A percentile compares a stretch with the other conserved stretches of the same genome.
Evolutionary conservation across 37 sponge, comb jelly and placozoan genomes (phyloP).

Genomic region (Beroe forskalii): DNA sequence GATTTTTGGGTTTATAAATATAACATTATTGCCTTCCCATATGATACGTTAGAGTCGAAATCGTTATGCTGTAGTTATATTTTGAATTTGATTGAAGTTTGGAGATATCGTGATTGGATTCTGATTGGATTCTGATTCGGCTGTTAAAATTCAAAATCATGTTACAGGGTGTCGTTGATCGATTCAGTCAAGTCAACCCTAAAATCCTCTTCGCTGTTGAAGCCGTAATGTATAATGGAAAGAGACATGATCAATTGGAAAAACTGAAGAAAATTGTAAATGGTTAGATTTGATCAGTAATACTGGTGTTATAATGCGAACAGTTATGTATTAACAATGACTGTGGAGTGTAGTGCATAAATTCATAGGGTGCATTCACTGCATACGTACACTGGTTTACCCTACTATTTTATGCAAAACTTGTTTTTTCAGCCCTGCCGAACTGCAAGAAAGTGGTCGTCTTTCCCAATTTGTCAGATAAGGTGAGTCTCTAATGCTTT

Average conservation of each 20-base stretch:
- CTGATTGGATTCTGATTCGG: neutral
- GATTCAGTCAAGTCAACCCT: slow-evolving; percentile 91
- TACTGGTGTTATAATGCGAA: neutral
- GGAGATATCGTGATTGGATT: neutral
- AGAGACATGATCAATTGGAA: slow-evolving; percentile 76
- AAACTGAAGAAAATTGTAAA: slow-evolving; percentile 85
- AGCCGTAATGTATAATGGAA: slow-evolving; percentile 91
- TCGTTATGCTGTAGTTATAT: neutral
- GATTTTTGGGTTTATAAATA: neutral
- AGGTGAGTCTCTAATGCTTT: neutral
- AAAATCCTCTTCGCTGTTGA: slow-evolving; percentile 98
- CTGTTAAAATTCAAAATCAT: too few relatives aligned
- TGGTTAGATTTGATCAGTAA: slow-evolving; percentile 65
- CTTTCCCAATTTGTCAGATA: slow-evolving; percentile 17
- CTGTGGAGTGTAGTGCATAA: too few relatives aligned
- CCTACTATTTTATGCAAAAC: too few relatives aligned
- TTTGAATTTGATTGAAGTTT: neutral
- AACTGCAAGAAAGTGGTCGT: slow-evolving; percentile 20
- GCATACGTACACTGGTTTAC: too few relatives aligned
- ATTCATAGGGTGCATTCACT: too few relatives aligned
- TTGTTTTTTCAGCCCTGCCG: slow-evolving; percentile 32
- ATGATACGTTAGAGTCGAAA: neutral
- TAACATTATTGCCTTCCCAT: too few relatives aligned
- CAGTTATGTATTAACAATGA: neutral
- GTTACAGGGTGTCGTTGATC: slow-evolving; percentile 86